Evolutionary conservation across 2,888 invertebrate species (phyloP), one percentile per base, ranked within the genome.

Genomic region (Lasioglossum zephyrum): DNA sequence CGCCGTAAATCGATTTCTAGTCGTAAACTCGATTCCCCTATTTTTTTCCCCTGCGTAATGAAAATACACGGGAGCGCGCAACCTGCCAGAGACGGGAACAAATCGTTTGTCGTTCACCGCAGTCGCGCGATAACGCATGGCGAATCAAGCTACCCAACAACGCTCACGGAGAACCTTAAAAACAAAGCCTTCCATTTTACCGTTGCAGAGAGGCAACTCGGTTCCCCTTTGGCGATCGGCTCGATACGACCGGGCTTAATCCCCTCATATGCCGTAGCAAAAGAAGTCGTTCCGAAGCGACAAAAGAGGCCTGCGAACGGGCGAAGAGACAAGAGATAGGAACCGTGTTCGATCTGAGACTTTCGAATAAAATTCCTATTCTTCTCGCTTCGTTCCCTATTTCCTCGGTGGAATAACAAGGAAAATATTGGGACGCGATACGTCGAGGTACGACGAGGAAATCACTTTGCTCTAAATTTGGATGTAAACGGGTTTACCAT

Each of bases 181-280:
- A 63, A 26, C 31, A 31, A 31, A 3, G 16, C 6, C 8, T 31
- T 6, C 31, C 18, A 6, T 36, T 63, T 63, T 16, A 18, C 5
- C 8, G 31, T 8, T 8, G 31, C 31, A 16, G 13, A 44, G 57
- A 72, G 81, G 53, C 72, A 73, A 78, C 70, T 66, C 13, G 77
- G 77, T 84, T 86, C 73, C 74, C 22, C 72, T 74, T 81, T 78
- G 76, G 78, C 77, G 57, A 73, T 47, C 66, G 73, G 13, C 78
- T 63, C 76, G 74, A 76, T 76, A 79, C 11, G 31, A 22, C 36
- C 81, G 66, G 70, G 79, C 85, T 89, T 88, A 90, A 89, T 90
- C 86, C 83, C 75, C 79, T 82, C 86, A 82, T 89, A 87, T 85
- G 79, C 79, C 79, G 57, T 44, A 41, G n/a, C 31, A n/a, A 22